Evolutionary conservation across 2,888 invertebrate genomes (phyloP), one percentile per base, ranked within the genome.

Genomic region (Pseudococcus longispinus): DNA sequence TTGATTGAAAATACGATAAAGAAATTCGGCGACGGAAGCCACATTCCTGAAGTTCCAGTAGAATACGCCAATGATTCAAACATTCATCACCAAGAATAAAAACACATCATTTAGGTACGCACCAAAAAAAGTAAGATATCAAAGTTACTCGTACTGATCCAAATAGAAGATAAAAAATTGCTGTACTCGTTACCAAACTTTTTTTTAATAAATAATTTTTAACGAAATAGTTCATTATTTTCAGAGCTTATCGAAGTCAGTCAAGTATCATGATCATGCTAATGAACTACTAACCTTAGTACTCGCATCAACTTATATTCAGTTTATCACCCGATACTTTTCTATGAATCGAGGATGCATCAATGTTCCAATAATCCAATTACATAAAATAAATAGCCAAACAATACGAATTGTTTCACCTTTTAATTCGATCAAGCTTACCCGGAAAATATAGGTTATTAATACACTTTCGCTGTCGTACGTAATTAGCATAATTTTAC

Each of bases 1-100:
- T 60, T 87, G 13, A 65, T 87, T 37, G 20, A 51, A 55, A 87
- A 70, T 42, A 92, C 94, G 13, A 91, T 92, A 0, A 91, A 91
- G 42, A 93, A 92, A 85, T 92, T 92, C 42, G 93, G 94, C 3
- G 93, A 92, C 88, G 92, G 92, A 3, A 89, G 89, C 87, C 5
- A 82, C 18, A 88, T 82, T 42, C 65, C 82, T 2, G 83, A 86
- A 51, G 44, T 86, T 37, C 80, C 86, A n/a, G 13, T 13, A 55
- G 77, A 85, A 84, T 84, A 11, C 20, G 23, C 84, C 2, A 51
- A 23, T 44, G 44, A 85, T 26, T 60, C 32, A 23, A 84, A 51
- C 29, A 18, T 26, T 26, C 18, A 51, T 42, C 23, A n/a, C 18
- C 18, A 44, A 37, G 18, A 46, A 82, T 23, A n/a, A 74, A 74